Evolutionary conservation across 1,140 invertebrate species (phyloP).

Genomic region (Bradysia coprophila): DNA sequence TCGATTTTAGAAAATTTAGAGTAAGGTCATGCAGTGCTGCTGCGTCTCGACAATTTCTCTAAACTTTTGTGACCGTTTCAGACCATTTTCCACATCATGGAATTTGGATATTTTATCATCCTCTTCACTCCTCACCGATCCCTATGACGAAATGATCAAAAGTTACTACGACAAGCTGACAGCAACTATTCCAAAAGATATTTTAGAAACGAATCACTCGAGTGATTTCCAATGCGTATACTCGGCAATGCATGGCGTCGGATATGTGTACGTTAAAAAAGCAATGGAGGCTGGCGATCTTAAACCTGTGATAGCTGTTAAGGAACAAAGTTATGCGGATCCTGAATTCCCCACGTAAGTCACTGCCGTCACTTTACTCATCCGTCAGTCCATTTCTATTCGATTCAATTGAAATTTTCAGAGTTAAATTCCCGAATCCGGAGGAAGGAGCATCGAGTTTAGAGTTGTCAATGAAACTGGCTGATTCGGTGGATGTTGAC

Average conservation of each 20-base stretch:
- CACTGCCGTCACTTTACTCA: too few relatives aligned
- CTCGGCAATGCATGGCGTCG: constrained; percentile 97
- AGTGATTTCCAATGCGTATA: constrained; percentile 60
- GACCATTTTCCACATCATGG: constrained; percentile 48
- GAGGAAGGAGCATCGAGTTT: constrained; percentile 88
- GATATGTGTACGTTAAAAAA: constrained; percentile 55
- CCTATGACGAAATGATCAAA: constrained; percentile 27
- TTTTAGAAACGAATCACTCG: constrained; percentile 11
- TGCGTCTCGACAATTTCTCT: too few relatives aligned
- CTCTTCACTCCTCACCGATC: constrained; percentile 31
- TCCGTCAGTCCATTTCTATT: too few relatives aligned
- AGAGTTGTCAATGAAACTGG: constrained; percentile 67
- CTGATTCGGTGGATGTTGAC: constrained; percentile 43
- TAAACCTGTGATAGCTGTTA: constrained; percentile 56
- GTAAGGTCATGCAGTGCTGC: constrained; percentile 16
- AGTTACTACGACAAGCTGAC: constrained; percentile 7
- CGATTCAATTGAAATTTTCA: too few relatives aligned
- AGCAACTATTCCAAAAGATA: constrained; percentile 5
- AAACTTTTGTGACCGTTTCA: constrained; percentile 8
- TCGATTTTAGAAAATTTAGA: constrained; percentile 60
- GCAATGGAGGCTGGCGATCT: constrained; percentile 63
- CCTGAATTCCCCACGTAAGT: constrained; percentile 84
- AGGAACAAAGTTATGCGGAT: constrained; percentile 73
- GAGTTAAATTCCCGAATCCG: constrained; percentile 93
- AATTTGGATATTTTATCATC: constrained; percentile 22